Evolutionary conservation across 2,888 invertebrate species (phyloP), one percentile per base, ranked within the genome.

Genomic region (Melikaiella ostensackeni): DNA sequence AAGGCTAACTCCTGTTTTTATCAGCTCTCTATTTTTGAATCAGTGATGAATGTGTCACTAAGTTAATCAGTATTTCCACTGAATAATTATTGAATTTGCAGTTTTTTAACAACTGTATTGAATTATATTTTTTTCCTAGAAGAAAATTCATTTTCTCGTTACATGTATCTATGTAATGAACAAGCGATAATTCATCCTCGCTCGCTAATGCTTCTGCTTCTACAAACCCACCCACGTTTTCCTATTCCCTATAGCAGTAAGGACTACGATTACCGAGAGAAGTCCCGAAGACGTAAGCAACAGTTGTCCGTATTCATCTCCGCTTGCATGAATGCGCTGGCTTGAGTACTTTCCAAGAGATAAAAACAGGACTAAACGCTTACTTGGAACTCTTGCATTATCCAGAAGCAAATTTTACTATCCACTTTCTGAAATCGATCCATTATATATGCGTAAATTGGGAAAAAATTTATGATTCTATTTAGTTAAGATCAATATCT

Each of bases 121-220:
- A 38, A 38, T 0, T 38, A 38, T 13, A 13, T 3, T 13, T 38
- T 0, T 16, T 42, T 42, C 42, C 5, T 42, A 6, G 16, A 42
- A 42, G 16, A 16, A 16, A 42, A 16, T 4, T 16, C 4, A 5
- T 42, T 42, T 42, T 42, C 3, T 5, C 16, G 42, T 6, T 16
- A 42, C 42, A 16, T 42, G 16, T 42, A 42, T 42, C 16, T 6
- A 16, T 55, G 9, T 3, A 50, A n/a, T 50, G 7, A 55, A 11
- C 82, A 77, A 79, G 82, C 85, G 87, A 89, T 89, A 88, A 89
- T 89, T 89, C 87, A 88, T 88, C 86, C 86, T 77, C 82, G 80
- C 84, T 82, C 80, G 84, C 79, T 80, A 78, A 75, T 74, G 64
- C 75, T 79, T 79, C 75, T 74, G 50, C 50, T 66, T 30, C 30